Conservation (phyloP, 2,113 vertebrate species). For the Cinclus cinclus region DNA sequence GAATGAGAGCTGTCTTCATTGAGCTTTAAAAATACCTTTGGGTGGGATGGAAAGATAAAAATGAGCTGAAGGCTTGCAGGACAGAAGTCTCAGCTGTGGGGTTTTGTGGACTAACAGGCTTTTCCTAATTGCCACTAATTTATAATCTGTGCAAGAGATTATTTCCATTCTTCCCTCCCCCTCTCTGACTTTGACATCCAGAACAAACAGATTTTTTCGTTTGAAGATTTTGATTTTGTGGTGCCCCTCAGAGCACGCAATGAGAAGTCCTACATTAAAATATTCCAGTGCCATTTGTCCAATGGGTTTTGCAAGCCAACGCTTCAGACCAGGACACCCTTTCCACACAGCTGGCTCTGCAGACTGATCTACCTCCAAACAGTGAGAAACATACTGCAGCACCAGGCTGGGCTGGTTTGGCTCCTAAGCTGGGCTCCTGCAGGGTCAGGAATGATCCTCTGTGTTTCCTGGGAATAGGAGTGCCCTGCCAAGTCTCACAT, state of each 20-base stretch:
- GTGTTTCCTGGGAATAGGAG: accelerated
- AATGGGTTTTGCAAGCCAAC: neutral
- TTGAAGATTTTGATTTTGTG: neutral
- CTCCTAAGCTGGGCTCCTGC: neutral
- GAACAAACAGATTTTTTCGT: neutral
- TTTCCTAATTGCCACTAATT: neutral
- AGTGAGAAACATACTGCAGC: neutral
- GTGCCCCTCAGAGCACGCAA: accelerated
- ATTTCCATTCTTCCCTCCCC: neutral
- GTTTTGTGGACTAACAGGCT: neutral
- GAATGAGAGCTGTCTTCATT: neutral
- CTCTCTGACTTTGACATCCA: neutral
- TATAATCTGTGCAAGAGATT: neutral
- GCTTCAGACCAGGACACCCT: neutral
- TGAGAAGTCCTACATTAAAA: neutral
- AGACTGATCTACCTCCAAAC: neutral
- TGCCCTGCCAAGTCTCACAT: neutral
- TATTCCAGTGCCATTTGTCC: neutral
- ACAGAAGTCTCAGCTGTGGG: neutral
- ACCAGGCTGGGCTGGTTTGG: accelerated
- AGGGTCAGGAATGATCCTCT: neutral
- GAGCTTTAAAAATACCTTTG: constrained; percentile 6
- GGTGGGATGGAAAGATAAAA: neutral
- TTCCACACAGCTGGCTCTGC: accelerated
- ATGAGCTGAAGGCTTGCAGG: neutral